These are phyloP conservation scores for Melanchra persicariae DNA, from an alignment of 2,888 invertebrate species.

Conservation along the genomic window DNA sequence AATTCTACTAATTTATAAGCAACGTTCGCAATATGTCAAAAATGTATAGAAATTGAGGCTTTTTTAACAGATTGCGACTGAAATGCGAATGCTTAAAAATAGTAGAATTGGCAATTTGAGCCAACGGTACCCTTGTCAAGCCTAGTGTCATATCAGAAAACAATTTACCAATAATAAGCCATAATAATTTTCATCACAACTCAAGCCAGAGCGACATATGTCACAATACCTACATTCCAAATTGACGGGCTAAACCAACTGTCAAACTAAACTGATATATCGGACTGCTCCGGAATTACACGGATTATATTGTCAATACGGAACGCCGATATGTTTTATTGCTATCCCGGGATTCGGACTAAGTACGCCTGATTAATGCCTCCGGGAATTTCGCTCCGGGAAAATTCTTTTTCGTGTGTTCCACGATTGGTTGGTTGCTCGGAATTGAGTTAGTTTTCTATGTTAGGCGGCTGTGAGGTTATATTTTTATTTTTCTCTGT, in stretches of 20 bases:
- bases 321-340: conserved; percentile 64
- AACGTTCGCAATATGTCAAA: too few species aligned
- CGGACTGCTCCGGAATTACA: conserved; percentile 57
- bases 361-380: conserved; percentile 65
- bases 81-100: too few species aligned
- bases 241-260: conserved; percentile 50
- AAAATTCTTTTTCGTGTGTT: conserved; percentile 36
- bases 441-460: conserved; percentile 34
- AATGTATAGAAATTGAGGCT: too few species aligned
- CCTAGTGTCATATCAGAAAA: not conserved
- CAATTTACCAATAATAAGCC: not conserved
- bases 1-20: too few species aligned
- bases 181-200: conserved; percentile 23
- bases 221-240: conserved; percentile 29
- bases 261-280: conserved; percentile 69
- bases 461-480: not conserved
- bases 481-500: conserved; percentile 17
- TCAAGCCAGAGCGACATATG: conserved; percentile 17
- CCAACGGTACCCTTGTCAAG: too few species aligned
- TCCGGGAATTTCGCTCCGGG: conserved; percentile 26
- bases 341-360: conserved; percentile 51
- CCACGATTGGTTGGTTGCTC: not conserved
- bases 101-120: too few species aligned
- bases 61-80: too few species aligned
- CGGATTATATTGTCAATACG: conserved; percentile 66